A percentile compares a stretch with the other conserved stretches of the same genome.
Conservation (phyloP, 2,797 vertebrate genomes). For the Myotis myotis region DNA sequence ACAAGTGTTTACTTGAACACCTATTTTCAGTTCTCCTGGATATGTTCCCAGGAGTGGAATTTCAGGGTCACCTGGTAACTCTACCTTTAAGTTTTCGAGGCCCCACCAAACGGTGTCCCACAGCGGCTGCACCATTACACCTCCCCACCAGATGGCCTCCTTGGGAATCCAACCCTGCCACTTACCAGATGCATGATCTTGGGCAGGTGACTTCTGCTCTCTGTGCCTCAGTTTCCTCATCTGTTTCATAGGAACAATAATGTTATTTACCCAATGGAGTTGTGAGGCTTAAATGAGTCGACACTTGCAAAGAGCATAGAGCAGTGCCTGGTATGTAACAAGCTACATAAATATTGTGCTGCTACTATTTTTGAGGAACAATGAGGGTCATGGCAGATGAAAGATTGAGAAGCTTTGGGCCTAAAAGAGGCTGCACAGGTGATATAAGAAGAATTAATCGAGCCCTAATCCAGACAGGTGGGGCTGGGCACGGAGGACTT, state of each 20-base stretch:
- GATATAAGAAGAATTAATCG: neutral
- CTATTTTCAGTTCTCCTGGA: neutral
- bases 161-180: neutral
- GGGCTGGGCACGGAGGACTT: neutral
- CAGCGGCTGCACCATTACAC: neutral
- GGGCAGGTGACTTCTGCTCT: neutral
- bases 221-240: neutral
- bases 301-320: no score
- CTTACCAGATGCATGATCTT: neutral
- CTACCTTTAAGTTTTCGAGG: neutral
- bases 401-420: neutral
- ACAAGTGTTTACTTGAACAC: neutral
- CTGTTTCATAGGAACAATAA: neutral
- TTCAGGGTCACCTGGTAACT: neutral
- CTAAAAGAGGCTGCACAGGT: neutral
- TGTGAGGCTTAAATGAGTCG: neutral
- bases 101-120: neutral
- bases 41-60: neutral
- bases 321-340: fast-evolving
- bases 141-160: neutral
- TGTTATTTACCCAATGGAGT: fast-evolving
- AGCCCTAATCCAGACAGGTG: neutral
- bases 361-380: fast-evolving
- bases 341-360: neutral
- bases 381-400: neutral